Evolutionary conservation across 64 coral and sea anemone species (phyloP), one percentile per base, ranked within the genome.

Genomic region (Pocillopora damicornis): DNA sequence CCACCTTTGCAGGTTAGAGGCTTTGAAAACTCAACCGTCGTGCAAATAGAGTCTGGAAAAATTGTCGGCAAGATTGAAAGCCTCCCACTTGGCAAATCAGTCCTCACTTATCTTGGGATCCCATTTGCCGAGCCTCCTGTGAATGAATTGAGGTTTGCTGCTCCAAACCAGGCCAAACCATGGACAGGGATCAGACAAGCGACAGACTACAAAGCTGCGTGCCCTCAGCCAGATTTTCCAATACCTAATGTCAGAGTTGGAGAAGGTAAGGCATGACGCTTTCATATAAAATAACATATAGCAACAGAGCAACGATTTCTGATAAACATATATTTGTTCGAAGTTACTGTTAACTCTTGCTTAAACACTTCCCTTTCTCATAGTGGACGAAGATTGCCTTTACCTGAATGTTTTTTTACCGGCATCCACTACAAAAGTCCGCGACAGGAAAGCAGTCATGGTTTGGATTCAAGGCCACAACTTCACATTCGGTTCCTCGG

Each of bases 391-490:
- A 76, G 37, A 76, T 20, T 76, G 75, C 37, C 75, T 76, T 57
- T 76, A 17, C 75, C 37, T 76, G 0, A 76, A 76, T 56, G 75
- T 76, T 35, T 76, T 76, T 56, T 35, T 76, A 16, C 75, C 30
- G 30, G 30, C 75, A 76, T 38, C 75, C 15, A 76, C 75, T 37
- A 51, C 9, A 7, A 76, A 76, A 20, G 36, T 38, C 35, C 6
- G 51, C 10, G 75, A 51, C 75, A 76, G 22, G 35, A 23, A 4
- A 17, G 15, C 89, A 14, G 89, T 91, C 1, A 91, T 91, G 89
- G 89, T 91, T 14, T 91, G 69, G 59, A 90, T 90, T n/a, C 88
- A 90, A 34, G 88, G 88, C 2, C 63, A 78, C 12, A 67, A 37
- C 2, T 80, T 81, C 16, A 60, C 67, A 9, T 9, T 23, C 26